These are phyloP conservation scores for Glaucomys volans DNA, from an alignment of 2,113 vertebrate species.

Conservation along the genomic window DNA sequence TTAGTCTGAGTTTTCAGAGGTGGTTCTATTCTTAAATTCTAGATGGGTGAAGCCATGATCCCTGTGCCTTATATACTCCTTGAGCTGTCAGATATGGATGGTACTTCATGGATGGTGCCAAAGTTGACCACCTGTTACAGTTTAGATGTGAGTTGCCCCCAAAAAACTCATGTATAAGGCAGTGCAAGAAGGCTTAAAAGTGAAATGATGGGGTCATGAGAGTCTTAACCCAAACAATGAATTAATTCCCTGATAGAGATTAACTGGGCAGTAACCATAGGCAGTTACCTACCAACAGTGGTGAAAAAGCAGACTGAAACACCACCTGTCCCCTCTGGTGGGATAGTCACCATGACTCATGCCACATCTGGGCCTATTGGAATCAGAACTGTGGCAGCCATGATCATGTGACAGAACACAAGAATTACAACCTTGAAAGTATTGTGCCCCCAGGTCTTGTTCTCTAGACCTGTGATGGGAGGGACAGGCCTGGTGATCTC, in stretches of 20 bases:
- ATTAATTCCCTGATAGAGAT: no score
- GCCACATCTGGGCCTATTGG: neutral
- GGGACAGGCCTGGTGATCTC: neutral
- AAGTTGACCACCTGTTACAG: no score
- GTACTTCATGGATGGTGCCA: no score
- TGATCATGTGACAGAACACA: neutral
- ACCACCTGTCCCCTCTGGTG: neutral
- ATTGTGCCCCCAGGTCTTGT: no score
- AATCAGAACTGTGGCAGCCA: neutral
- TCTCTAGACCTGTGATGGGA: neutral
- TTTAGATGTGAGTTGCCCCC: no score
- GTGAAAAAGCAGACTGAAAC: no score
- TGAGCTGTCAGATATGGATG: neutral
- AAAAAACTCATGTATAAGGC: no score
- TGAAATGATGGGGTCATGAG: no score
- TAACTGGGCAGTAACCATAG: no score
- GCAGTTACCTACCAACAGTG: no score
- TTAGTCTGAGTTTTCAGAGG: neutral
- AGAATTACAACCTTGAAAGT: neutral
- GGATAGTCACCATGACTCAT: neutral
- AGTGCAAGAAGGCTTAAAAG: no score
- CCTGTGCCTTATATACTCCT: neutral
- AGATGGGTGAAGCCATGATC: neutral
- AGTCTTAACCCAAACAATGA: no score
- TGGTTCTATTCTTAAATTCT: neutral